These are phyloP conservation scores for Cyprinella venusta DNA, from an alignment of 2,797 vertebrate species.

Conservation along the genomic window DNA sequence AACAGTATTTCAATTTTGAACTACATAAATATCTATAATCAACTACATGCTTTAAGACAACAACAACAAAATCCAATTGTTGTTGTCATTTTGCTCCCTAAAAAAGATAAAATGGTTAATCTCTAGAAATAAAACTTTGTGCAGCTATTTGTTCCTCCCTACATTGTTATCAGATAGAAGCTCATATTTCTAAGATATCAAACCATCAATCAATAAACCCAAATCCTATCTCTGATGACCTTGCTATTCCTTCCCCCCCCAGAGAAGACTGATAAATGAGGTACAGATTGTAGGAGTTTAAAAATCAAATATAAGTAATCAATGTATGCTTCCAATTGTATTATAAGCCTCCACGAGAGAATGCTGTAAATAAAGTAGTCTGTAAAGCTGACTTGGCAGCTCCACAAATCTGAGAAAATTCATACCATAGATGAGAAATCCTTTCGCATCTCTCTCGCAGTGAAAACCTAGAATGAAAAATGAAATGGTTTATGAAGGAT, in stretches of 20 bases:
- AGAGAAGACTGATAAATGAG: slow-evolving; percentile 34
- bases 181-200: slow-evolving; percentile 34
- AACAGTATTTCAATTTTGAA: not conserved
- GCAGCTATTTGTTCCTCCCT: not conserved
- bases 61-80: not conserved
- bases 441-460: slow-evolving; percentile 32
- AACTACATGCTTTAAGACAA: not conserved
- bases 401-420: slow-evolving; percentile 39
- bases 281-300: slow-evolving; percentile 22
- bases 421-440: slow-evolving; percentile 37
- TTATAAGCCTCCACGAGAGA: slow-evolving; percentile 30
- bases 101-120: slow-evolving; percentile 10
- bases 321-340: slow-evolving; percentile 21
- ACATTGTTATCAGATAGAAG: not conserved
- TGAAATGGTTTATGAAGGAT: slow-evolving; percentile 42
- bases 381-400: slow-evolving; percentile 38
- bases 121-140: not conserved
- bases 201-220: slow-evolving; percentile 37
- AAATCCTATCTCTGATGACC: slow-evolving; percentile 39
- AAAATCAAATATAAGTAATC: slow-evolving; percentile 44
- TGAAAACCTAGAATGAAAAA: slow-evolving; percentile 37
- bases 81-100: not conserved
- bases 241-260: slow-evolving; percentile 19
- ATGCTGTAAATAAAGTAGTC: slow-evolving; percentile 37
- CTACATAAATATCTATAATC: not conserved